Conservation (phyloP, 1,140 invertebrate species). For the Parapsyche elsis region DNA sequence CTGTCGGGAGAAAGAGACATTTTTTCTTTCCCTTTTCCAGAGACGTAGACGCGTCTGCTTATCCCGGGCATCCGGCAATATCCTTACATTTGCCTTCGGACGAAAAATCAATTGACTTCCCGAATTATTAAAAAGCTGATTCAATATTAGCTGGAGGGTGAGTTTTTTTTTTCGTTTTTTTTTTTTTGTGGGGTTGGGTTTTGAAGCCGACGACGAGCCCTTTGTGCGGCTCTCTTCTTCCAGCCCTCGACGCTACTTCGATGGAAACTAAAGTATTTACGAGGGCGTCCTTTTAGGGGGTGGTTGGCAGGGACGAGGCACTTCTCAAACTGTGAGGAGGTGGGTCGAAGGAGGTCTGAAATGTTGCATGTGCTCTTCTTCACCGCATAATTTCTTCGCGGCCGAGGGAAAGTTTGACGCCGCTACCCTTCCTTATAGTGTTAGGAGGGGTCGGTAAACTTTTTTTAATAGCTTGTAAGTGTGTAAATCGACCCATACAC, state of each 20-base stretch:
- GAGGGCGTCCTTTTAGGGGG: constrained; percentile 28
- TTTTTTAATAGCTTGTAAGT: too few relatives aligned
- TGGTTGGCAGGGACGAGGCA: background rate
- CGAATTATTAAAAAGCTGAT: constrained; percentile 47
- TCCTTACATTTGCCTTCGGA: constrained; percentile 17
- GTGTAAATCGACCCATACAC: too few relatives aligned
- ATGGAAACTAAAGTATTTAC: constrained; percentile 43
- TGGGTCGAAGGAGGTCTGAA: background rate
- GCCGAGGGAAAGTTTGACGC: constrained; percentile 1
- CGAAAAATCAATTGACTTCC: constrained; percentile 44
- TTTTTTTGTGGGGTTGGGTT: background rate
- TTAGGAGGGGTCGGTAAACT: too few relatives aligned
- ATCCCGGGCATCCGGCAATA: constrained; percentile 21
- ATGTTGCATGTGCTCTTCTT: constrained; percentile 39
- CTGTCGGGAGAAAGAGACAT: background rate
- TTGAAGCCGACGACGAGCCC: constrained; percentile 10
- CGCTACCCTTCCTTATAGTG: background rate
- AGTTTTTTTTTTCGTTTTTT: background rate
- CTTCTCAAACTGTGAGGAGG: constrained; percentile 13
- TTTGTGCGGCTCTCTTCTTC: constrained; percentile 1
- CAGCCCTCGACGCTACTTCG: constrained; percentile 20
- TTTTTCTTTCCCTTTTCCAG: background rate
- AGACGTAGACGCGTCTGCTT: background rate
- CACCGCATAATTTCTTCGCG: constrained; percentile 22
- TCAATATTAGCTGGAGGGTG: constrained; percentile 42